Conservation (phyloP, 2,888 invertebrate genomes). For the Noctua fimbriata region DNA sequence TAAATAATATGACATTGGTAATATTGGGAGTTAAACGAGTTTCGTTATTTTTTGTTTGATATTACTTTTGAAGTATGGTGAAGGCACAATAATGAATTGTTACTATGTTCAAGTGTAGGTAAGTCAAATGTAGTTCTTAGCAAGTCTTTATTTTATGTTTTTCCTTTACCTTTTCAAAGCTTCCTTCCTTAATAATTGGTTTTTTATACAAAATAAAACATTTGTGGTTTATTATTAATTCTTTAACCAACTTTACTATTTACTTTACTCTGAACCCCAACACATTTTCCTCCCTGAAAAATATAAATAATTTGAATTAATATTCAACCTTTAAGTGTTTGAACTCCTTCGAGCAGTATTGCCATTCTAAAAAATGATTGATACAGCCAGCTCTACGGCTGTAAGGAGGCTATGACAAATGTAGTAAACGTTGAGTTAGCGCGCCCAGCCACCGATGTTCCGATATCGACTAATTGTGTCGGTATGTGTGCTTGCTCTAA, state of each 20-base stretch:
- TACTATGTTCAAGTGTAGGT: neutral
- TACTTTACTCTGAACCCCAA: neutral
- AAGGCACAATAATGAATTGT: neutral
- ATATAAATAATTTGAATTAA: neutral
- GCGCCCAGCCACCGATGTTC: constrained; percentile 73
- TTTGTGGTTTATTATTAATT: neutral
- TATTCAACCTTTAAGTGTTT: neutral
- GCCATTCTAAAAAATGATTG: constrained; percentile 48
- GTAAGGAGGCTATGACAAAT: constrained; percentile 82
- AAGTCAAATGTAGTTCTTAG: too few relatives aligned
- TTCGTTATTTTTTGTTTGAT: constrained; percentile 29
- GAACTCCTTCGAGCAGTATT: constrained; percentile 17
- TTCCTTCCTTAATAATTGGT: constrained; percentile 21
- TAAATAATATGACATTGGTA: constrained; percentile 64
- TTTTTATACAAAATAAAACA: neutral
- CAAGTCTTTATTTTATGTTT: neutral
- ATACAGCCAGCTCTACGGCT: constrained; percentile 61
- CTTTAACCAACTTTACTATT: neutral
- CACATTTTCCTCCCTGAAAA: neutral
- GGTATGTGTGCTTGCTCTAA: constrained; percentile 75
- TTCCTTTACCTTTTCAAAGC: constrained; percentile 18
- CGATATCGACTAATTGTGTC: constrained; percentile 87
- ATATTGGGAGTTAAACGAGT: constrained; percentile 56
- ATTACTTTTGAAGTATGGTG: neutral
- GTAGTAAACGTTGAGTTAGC: constrained; percentile 84